phyloP scores from a whole-genome alignment of 2,797 vertebrate genomes.

The Hylomyscus alleni region DNA sequence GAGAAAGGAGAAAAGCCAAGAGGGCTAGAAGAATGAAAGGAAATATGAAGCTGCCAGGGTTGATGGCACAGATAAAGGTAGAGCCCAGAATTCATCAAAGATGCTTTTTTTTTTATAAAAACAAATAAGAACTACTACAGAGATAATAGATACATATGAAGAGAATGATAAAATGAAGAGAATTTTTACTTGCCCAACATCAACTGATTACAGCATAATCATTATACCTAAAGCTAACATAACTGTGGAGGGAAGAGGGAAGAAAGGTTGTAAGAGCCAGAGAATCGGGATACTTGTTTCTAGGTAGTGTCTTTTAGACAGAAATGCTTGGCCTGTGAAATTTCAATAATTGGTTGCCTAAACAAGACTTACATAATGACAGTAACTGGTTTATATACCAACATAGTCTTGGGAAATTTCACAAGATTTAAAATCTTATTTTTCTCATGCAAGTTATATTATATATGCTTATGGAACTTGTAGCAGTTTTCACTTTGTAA shows the following conservation, averaged over 20 bases:
- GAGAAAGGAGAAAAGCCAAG: too few species aligned
- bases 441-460: conserved; percentile 25
- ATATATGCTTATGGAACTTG: not conserved
- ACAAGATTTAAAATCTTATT: conserved; percentile 24
- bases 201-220: not conserved
- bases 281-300: not conserved
- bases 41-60: too few species aligned
- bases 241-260: not conserved
- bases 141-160: not conserved
- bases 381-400: not conserved
- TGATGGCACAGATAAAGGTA: not conserved
- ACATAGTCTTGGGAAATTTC: not conserved
- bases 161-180: not conserved
- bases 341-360: not conserved
- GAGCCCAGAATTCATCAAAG: not conserved
- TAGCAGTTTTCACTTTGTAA: not conserved
- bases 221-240: not conserved
- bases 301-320: not conserved
- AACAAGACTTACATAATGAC: not conserved
- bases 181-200: not conserved
- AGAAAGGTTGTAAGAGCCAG: not conserved
- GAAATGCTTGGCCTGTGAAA: not conserved
- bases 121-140: not conserved
- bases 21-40: too few species aligned
- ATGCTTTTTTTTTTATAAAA: not conserved